phyloP scores from a whole-genome alignment of 2,113 vertebrate genomes.

The Spea multiplicata region DNA sequence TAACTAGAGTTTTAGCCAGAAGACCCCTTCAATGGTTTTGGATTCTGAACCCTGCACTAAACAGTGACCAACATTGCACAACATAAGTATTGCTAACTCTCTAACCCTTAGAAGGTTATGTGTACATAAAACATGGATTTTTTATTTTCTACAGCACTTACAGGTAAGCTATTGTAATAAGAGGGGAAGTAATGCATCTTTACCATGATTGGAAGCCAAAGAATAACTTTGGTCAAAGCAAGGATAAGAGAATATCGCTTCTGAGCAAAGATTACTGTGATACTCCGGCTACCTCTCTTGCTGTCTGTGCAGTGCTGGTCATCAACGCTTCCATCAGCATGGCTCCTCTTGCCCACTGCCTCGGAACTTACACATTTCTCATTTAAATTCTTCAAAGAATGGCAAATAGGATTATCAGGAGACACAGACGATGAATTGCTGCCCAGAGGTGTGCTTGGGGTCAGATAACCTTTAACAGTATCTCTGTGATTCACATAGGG shows the following conservation, averaged over 20 bases:
- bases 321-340: conserved; percentile 42
- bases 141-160: not conserved
- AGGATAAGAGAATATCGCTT: conserved; percentile 92
- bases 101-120: not conserved
- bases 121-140: not conserved
- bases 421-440: conserved; percentile 62
- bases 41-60: no score
- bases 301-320: conserved; percentile 40
- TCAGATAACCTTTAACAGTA: conserved; percentile 59
- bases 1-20: no score
- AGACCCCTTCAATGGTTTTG: no score
- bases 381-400: conserved; percentile 63
- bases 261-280: conserved; percentile 76
- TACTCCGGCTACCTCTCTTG: conserved; percentile 53
- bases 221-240: conserved; percentile 76
- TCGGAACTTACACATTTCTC: conserved; percentile 53
- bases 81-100: not conserved
- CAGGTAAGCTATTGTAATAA: conserved; percentile 3
- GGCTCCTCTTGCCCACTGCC: conserved; percentile 10
- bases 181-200: conserved; percentile 50
- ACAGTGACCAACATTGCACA: no score
- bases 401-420: conserved; percentile 63
- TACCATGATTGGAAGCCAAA: conserved; percentile 99
- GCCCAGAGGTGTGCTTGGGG: conserved; percentile 63
- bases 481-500: conserved; percentile 63